Base-by-base conservation (phyloP, 2,888 invertebrate genomes). In the Dynastes tityus region DNA sequence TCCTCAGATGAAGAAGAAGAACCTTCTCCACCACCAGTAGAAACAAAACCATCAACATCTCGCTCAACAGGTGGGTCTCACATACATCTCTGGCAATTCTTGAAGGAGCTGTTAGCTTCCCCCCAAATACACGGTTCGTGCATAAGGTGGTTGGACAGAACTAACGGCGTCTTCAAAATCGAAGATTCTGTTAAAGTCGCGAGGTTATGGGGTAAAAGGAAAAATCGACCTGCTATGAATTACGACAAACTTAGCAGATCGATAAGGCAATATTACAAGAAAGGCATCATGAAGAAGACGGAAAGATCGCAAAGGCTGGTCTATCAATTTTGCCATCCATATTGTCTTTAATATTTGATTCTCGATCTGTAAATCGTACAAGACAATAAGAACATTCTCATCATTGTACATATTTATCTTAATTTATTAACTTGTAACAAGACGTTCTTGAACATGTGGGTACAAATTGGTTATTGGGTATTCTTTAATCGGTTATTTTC, bases 241-340 rank as follows among this genome's bases (percentile, higher is more conserved):
- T 99, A 99, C 90, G 99, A 99, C 91, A 99, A 99, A 89, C 91
- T 99, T 70, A 98, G 98, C 82, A 93, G 99, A 78, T 98, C 98
- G 84, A 98, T 99, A 87, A 91, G 99, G 74, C 99, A 99, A 89
- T 98, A 98, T 90, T 99, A 99, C 92, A 98, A 99, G 90, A 99
- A 99, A 90, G 98, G 98, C 78, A 98, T 99, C 89, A 98, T 98
- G 97, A 98, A 98, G 92, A 99, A 99, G 89, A 99, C 99, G 0
- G 98, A 98, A 88, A 92, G 98, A 82, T 98, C 98, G 84, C 99
- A 99, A 90, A 93, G 99, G 88, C 93, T 99, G 85, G 99, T 99
- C 81, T 99, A 99, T 90, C 99, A 99, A 90, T 99, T 99, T 90
- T 98, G 98, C 89, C 96, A 96, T 88, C 97, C 97, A 22, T 98